Percentiles rank a stretch among this genome's conserved stretches.
phyloP scores from a whole-genome alignment of 2,113 vertebrate species.

The Anseranas semipalmata region DNA sequence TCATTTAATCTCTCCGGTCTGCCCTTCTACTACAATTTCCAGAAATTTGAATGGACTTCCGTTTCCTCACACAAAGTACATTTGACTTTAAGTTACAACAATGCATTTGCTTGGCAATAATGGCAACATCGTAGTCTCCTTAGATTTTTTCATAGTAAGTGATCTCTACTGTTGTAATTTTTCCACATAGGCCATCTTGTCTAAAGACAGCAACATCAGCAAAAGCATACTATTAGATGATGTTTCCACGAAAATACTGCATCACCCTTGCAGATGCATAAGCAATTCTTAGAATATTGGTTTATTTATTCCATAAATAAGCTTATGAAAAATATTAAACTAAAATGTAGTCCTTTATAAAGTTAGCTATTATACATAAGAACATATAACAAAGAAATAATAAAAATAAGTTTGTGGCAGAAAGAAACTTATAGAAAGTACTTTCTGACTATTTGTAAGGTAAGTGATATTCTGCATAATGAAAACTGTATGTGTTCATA shows the following conservation, averaged over 20 bases:
- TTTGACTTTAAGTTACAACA: background rate
- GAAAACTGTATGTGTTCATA: background rate
- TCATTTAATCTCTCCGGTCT: background rate
- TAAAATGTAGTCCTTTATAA: background rate
- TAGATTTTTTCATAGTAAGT: background rate
- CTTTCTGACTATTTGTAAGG: background rate
- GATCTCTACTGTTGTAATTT: background rate
- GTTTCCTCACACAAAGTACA: background rate
- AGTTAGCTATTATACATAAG: background rate
- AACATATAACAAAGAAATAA: background rate
- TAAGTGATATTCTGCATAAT: background rate
- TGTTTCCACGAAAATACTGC: background rate
- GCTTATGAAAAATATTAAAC: background rate
- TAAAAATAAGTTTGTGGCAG: background rate
- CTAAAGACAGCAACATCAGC: constrained; percentile 14
- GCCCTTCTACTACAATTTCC: background rate
- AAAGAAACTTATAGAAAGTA: background rate
- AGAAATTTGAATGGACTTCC: background rate
- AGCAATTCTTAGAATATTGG: background rate
- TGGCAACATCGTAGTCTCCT: background rate
- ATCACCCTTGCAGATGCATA: background rate
- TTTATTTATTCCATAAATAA: background rate
- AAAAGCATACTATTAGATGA: constrained; percentile 27
- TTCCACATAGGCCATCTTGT: background rate
- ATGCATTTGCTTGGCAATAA: background rate